Conservation (phyloP, 2,888 invertebrate genomes). For the Endomychus coccineus region DNA sequence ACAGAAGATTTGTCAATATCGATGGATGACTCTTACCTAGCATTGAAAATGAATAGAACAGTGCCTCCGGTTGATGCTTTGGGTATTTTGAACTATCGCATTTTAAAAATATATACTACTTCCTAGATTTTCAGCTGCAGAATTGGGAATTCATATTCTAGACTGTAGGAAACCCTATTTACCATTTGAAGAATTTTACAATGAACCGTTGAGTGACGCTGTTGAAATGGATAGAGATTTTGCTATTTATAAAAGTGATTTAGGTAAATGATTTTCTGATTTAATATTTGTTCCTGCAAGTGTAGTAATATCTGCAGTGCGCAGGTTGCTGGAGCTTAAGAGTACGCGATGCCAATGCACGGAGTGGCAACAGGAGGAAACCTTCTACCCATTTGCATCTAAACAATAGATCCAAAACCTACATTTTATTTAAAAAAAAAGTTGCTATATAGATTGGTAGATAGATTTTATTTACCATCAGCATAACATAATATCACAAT, state of each 20-base stretch:
- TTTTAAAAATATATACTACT: slow-evolving; percentile 1
- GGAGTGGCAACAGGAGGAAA: no score
- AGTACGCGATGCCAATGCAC: no score
- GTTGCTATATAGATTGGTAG: no score
- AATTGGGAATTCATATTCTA: slow-evolving; percentile 66
- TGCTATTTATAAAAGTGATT: slow-evolving; percentile 75
- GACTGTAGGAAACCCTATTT: slow-evolving; percentile 79
- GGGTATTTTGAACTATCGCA: slow-evolving; percentile 35
- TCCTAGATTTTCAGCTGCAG: slow-evolving; percentile 46
- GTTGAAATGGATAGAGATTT: slow-evolving; percentile 94
- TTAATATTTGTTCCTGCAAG: no score
- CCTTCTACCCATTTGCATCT: no score
- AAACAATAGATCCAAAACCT: no score
- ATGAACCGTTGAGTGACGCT: slow-evolving; percentile 85
- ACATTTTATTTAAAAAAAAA: no score
- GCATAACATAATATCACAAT: no score
- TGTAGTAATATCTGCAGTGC: no score
- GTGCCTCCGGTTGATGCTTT: slow-evolving; percentile 53
- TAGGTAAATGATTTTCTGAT: no score
- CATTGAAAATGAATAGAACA: slow-evolving; percentile 38
- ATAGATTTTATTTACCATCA: no score
- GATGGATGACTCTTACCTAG: slow-evolving; percentile 41
- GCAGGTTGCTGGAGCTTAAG: no score
- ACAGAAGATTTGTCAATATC: slow-evolving; percentile 50
- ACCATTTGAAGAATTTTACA: slow-evolving; percentile 86